phyloP scores from a whole-genome alignment of 2,888 invertebrate genomes.

The Rhodophaea formosa region DNA sequence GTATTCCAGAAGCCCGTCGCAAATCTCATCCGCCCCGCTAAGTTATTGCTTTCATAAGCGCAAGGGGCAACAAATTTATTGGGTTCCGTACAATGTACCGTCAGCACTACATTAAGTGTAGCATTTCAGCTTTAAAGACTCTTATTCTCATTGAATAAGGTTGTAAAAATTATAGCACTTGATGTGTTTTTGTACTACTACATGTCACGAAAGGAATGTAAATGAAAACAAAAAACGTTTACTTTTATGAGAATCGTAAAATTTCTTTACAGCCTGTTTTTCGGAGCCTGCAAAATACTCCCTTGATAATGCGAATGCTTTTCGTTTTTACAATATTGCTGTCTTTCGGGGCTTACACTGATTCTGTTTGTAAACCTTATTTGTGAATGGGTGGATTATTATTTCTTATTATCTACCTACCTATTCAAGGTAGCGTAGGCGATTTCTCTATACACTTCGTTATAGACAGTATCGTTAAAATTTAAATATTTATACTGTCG shows the following conservation, averaged over 20 bases:
- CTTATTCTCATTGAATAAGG: too few species aligned
- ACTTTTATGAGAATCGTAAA: constrained; percentile 28
- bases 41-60: constrained; percentile 51
- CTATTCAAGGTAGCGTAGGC: too few species aligned
- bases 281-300: constrained; percentile 1
- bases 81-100: constrained; percentile 13
- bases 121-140: too few species aligned
- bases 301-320: constrained; percentile 1
- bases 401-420: neutral
- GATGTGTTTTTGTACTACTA: neutral
- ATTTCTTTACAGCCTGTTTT: constrained; percentile 16
- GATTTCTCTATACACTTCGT: too few species aligned
- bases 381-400: neutral
- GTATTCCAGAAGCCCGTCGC: constrained; percentile 28
- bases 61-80: constrained; percentile 38
- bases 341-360: neutral
- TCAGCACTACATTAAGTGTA: too few species aligned
- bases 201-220: constrained; percentile 20
- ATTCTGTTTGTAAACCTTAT: neutral
- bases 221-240: constrained; percentile 25
- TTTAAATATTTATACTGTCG: too few species aligned
- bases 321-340: constrained; percentile 3
- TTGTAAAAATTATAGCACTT: too few species aligned
- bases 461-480: too few species aligned
- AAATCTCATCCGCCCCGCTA: constrained; percentile 36